Percentiles rank a stretch among this genome's conserved stretches.
phyloP scores from a whole-genome alignment of 2,888 invertebrate genomes.

The Troglohyphantes excavatus region DNA sequence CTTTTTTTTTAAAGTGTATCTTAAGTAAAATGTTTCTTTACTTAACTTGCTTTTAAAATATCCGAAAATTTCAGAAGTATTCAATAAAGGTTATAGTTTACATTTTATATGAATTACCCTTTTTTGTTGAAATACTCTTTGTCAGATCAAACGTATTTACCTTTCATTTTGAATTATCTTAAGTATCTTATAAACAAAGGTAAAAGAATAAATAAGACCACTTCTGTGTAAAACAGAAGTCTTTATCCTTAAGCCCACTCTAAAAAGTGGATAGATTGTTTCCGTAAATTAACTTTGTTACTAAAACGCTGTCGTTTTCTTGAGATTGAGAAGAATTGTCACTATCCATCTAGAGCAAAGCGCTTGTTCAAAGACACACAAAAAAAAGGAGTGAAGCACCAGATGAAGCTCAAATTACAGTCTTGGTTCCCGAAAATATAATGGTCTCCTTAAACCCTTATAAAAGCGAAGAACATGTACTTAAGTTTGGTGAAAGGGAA shows the following conservation, averaged over 20 bases:
- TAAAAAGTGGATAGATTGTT: neutral
- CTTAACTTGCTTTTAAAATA: too few relatives aligned
- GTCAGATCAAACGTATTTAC: too few relatives aligned
- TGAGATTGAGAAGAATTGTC: neutral
- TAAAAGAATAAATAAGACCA: too few relatives aligned
- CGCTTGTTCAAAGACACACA: neutral
- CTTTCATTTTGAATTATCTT: too few relatives aligned
- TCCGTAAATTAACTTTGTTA: neutral
- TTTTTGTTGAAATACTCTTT: too few relatives aligned
- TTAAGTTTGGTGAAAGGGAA: neutral
- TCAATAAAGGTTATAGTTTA: too few relatives aligned
- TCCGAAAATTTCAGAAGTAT: too few relatives aligned
- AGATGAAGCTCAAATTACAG: neutral
- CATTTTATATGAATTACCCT: too few relatives aligned
- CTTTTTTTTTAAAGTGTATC: too few relatives aligned
- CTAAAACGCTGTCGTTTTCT: neutral
- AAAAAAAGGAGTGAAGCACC: neutral
- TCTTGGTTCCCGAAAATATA: neutral
- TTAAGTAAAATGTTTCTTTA: too few relatives aligned
- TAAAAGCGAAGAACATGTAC: neutral
- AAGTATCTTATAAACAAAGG: too few relatives aligned
- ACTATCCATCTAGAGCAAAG: neutral
- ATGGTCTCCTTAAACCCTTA: neutral
- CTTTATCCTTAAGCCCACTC: neutral
- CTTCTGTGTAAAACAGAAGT: too few relatives aligned